phyloP scores from a whole-genome alignment of 2,113 vertebrate genomes.

The Xiphophorus hellerii region DNA sequence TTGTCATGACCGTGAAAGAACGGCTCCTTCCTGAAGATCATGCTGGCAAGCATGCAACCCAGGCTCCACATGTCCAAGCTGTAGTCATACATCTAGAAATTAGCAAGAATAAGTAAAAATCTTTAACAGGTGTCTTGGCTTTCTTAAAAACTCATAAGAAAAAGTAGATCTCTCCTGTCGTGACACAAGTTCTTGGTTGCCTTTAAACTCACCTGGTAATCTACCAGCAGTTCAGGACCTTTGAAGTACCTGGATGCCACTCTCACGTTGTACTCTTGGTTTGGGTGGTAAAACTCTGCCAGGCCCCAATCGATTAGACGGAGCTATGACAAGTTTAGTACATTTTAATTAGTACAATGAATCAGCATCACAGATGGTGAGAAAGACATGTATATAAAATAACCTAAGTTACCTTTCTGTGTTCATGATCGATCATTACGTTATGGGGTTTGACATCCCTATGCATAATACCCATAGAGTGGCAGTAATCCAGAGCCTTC shows the following conservation, averaged over 20 bases:
- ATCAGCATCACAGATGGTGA: neutral
- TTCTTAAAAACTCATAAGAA: neutral
- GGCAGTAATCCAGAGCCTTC: slow-evolving; percentile 82
- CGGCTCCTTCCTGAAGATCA: slow-evolving; percentile 90
- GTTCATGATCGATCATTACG: slow-evolving; percentile 90
- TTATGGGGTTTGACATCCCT: slow-evolving; percentile 91
- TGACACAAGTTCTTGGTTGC: too few species aligned
- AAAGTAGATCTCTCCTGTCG: neutral
- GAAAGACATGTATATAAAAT: neutral
- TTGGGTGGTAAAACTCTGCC: slow-evolving; percentile 89
- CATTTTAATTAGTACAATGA: neutral
- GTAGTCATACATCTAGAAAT: slow-evolving; percentile 88
- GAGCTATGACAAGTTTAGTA: slow-evolving; percentile 68
- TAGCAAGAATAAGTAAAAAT: neutral
- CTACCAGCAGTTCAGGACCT: slow-evolving; percentile 87
- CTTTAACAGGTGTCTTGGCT: neutral
- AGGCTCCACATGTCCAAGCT: slow-evolving; percentile 90
- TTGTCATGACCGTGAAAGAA: slow-evolving; percentile 91
- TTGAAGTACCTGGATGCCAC: slow-evolving; percentile 89
- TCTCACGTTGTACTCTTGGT: slow-evolving; percentile 88
- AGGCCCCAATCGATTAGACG: slow-evolving; percentile 90
- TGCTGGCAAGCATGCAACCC: slow-evolving; percentile 88
- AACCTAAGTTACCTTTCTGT: slow-evolving; percentile 83
- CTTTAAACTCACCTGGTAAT: slow-evolving; percentile 83
- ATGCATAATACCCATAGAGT: slow-evolving; percentile 91